Base-by-base conservation (phyloP, 2,797 vertebrate genomes). In the Caiman crocodilus region DNA sequence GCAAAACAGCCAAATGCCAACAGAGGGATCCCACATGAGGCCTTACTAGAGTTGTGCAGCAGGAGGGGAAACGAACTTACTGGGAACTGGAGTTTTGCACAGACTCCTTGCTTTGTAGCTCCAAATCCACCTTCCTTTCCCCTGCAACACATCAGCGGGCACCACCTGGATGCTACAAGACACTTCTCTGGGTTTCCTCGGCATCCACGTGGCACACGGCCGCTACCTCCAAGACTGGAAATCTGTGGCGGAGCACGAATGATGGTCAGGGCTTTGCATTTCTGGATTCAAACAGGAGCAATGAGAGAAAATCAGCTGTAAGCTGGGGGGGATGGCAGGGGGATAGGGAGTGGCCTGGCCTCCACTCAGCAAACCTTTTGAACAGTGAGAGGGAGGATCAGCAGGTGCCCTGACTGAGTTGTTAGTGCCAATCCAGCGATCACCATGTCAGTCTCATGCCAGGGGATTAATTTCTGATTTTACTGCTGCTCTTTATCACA, bases 51-150 rank as follows among this genome's bases (percentile, higher is more conserved):
- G 15, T 55, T 64, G 1, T 1, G 65, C 4, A 57, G 55, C 71
- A n/a, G 25, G 26, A 59, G 6, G 26, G 11, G 42, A 35, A 77
- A 83, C 20, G 6, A 21, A 69, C 75, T 64, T 4, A 50, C 65
- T 82, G 1, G 4, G 0, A 1, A 11, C 21, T 0, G 1, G 35
- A 28, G 71, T 35, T 14, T 56, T 16, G 21, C 57, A 13, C 17
- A 5, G 1, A 2, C 60, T 4, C 4, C 65, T 16, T 50, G 15
- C 32, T 5, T 17, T 1, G 26, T 0, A 20, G 67, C 35, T 11
- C 73, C 76, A 7, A 1, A 23, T 55, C 23, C 74, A 2, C 23
- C 57, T 8, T 3, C 58, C 56, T 2, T 1, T 50, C 69, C 23
- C 25, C 42, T 21, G 6, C 23, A 4, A 1, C 0, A 5, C 11